Evolutionary conservation across 1,140 invertebrate species (phyloP).

Genomic region (Anagrus nilaparvatae): DNA sequence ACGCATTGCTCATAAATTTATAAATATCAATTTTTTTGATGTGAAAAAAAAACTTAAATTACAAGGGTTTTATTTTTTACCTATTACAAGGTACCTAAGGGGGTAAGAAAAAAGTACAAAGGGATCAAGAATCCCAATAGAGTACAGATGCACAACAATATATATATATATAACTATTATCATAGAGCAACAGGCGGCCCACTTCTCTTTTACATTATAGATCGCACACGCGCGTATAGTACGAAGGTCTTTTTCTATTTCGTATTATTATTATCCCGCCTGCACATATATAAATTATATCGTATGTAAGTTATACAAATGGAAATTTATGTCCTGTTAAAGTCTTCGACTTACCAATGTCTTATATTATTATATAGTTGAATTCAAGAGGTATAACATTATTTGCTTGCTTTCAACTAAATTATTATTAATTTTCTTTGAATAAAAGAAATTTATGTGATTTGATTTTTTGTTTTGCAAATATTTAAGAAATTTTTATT

Average conservation of each 20-base stretch:
- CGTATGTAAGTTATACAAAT: constrained; percentile 22
- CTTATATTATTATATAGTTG: too few species aligned
- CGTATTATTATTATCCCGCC: constrained; percentile 29
- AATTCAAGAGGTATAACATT: not conserved
- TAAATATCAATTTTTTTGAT: too few species aligned
- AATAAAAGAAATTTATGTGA: too few species aligned
- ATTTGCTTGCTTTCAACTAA: not conserved
- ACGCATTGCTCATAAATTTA: too few species aligned
- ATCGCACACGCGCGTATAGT: constrained; percentile 26
- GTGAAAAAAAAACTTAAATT: too few species aligned
- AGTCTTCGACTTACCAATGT: constrained; percentile 10
- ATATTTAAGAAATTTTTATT: too few species aligned
- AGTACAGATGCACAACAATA: constrained; percentile 24
- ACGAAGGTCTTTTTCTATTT: too few species aligned
- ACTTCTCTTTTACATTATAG: constrained; percentile 31
- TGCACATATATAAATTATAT: too few species aligned
- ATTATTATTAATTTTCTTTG: not conserved
- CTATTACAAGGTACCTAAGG: too few species aligned
- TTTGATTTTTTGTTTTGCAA: too few species aligned
- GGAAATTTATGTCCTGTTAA: constrained; percentile 32
- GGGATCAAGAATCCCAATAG: constrained; percentile 34
- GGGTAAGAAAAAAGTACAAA: constrained; percentile 20
- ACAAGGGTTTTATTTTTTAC: too few species aligned
- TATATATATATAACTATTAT: too few species aligned
- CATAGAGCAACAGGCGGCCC: constrained; percentile 39